A percentile compares a stretch with the other conserved stretches of the same genome.
Conservation (phyloP, 2,797 vertebrate genomes). For the Arremon aurantiirostris region DNA sequence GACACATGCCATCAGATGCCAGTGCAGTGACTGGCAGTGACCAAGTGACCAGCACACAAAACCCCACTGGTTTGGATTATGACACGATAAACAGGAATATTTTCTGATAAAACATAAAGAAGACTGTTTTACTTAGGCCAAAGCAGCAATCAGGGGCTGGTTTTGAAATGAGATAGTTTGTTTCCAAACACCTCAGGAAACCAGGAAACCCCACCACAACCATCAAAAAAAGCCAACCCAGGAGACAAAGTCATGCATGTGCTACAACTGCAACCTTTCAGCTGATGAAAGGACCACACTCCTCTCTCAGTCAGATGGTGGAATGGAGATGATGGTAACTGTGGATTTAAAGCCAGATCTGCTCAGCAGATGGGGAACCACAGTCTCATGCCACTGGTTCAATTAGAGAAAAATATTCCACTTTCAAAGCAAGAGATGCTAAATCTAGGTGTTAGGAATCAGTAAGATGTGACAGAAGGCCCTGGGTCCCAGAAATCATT, state of each 20-base stretch:
- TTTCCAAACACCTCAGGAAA: background rate
- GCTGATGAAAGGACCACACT: background rate
- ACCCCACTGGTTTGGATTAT: background rate
- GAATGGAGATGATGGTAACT: accelerated
- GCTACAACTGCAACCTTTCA: background rate
- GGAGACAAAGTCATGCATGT: background rate
- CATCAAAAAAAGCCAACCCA: background rate
- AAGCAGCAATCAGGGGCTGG: background rate
- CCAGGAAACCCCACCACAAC: accelerated
- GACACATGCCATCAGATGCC: background rate
- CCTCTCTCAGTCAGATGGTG: background rate
- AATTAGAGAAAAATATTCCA: background rate
- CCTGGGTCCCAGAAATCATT: background rate
- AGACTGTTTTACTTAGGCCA: background rate
- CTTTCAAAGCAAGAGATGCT: background rate
- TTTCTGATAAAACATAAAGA: background rate
- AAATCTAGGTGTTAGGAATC: background rate
- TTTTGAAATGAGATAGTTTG: background rate
- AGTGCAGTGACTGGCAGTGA: background rate
- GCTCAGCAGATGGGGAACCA: background rate
- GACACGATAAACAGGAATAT: background rate
- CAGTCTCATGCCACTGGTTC: background rate
- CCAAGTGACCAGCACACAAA: background rate
- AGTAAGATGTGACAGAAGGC: background rate
- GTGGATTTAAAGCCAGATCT: background rate